These are phyloP conservation scores for Neotoxoptera formosana DNA, from an alignment of 1,140 invertebrate species.

Conservation along the genomic window DNA sequence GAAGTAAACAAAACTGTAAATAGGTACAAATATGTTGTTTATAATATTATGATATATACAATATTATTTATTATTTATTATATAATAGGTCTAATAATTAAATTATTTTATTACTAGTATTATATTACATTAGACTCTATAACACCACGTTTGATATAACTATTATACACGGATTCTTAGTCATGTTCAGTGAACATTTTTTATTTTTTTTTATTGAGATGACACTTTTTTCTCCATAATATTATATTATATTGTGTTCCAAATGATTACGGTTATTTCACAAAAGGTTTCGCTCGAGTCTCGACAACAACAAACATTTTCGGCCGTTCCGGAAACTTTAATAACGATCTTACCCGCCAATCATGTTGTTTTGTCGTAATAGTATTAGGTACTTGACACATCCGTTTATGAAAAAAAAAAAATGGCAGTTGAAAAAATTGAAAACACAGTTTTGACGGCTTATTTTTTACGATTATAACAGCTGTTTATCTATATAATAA, in stretches of 20 bases:
- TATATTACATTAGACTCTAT: too few species aligned
- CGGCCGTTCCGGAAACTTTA: neutral
- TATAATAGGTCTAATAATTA: too few species aligned
- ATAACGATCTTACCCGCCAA: neutral
- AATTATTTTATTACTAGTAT: too few species aligned
- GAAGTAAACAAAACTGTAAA: too few species aligned
- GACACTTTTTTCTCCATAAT: neutral
- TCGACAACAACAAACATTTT: neutral
- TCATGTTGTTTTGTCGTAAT: neutral
- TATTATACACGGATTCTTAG: neutral
- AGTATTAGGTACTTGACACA: neutral
- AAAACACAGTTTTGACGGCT: neutral
- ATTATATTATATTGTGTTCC: too few species aligned
- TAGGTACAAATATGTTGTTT: too few species aligned
- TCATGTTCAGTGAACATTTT: neutral
- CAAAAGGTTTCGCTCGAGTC: neutral
- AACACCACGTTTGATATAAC: too few species aligned
- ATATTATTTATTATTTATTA: too few species aligned
- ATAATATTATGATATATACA: too few species aligned
- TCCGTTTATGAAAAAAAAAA: neutral
- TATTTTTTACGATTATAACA: neutral
- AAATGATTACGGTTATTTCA: neutral
- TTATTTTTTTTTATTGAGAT: neutral
- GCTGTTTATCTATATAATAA: neutral
- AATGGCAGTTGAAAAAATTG: neutral